These are phyloP conservation scores for Polylopha cassiicola DNA, from an alignment of 2,888 invertebrate genomes.

Conservation along the genomic window DNA sequence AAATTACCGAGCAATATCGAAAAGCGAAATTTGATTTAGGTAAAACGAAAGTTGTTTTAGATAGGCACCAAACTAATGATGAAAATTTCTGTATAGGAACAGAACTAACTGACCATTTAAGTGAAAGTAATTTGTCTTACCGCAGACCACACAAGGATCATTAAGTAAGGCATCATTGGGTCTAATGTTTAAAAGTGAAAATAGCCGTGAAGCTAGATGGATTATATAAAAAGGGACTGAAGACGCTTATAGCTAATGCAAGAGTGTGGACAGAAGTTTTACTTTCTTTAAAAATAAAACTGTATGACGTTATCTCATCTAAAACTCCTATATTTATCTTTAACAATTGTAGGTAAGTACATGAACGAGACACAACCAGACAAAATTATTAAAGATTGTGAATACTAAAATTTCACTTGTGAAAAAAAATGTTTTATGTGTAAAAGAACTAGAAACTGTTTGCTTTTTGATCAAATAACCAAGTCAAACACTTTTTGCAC, in stretches of 20 bases:
- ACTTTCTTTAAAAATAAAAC: no score
- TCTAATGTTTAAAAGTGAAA: constrained; percentile 24
- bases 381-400: no score
- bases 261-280: no score
- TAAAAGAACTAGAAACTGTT: no score
- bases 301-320: no score
- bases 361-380: no score
- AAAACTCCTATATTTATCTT: no score
- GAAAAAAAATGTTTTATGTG: no score
- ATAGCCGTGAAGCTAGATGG: constrained; percentile 12
- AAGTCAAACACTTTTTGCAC: no score
- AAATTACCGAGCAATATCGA: constrained; percentile 28
- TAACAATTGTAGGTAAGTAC: no score
- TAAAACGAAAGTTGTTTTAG: constrained; percentile 35
- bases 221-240: constrained; percentile 19
- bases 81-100: constrained; percentile 29
- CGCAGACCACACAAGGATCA: constrained; percentile 45
- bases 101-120: constrained; percentile 38
- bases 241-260: constrained; percentile 6
- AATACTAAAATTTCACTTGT: no score
- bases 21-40: constrained; percentile 38
- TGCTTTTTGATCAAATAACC: no score
- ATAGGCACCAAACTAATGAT: constrained; percentile 38
- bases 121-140: constrained; percentile 61
- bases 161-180: constrained; percentile 32